Evolutionary conservation across 2,888 invertebrate species (phyloP), one percentile per base, ranked within the genome.

Genomic region (Gasteruption jaculator): DNA sequence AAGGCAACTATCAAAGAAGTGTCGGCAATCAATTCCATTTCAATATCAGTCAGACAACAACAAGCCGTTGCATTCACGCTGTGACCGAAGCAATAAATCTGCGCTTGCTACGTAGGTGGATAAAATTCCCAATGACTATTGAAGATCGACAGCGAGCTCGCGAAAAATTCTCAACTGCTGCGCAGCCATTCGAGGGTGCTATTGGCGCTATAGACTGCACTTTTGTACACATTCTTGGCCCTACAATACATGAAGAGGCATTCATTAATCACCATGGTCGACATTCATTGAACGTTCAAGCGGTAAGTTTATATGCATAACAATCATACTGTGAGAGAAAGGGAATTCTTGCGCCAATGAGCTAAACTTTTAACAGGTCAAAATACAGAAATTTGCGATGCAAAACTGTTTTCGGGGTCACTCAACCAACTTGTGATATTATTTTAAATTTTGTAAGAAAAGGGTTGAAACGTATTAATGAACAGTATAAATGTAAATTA

Each of bases 201-300:
- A 46, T 50, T 25, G 50, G 48, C 21, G 48, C 48, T 7, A 41
- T 51, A 12, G 51, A 51, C 27, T 49, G 51, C 26, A 49, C 49
- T 7, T 43, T 40, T 26, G 27, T 50, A 11, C 18, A 33, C 15
- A 48, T 48, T 21, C 26, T 45, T 26, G 38, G 25, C n/a, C 43
- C 48, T 12, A 10, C 8, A 5, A 38, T 35, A 29, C 45, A 46
- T 30, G 43, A 48, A 41, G 46, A 48, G 11, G 48, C 40, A 3
- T 48, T 36, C 14, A 36, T 46, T 8, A 46, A 48, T 22, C 48
- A 48, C 19, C 39, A 43, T 24, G 43, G 48, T 18, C 16, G 32
- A 24, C 45, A 48, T 38, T 43, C 48, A 3, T 15, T 45, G 14
- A 48, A 45, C 20, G 45, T 46, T n/a, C 48, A 48, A 38, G 31